phyloP scores from a whole-genome alignment of 2,888 invertebrate genomes.

The Eledone cirrhosa region DNA sequence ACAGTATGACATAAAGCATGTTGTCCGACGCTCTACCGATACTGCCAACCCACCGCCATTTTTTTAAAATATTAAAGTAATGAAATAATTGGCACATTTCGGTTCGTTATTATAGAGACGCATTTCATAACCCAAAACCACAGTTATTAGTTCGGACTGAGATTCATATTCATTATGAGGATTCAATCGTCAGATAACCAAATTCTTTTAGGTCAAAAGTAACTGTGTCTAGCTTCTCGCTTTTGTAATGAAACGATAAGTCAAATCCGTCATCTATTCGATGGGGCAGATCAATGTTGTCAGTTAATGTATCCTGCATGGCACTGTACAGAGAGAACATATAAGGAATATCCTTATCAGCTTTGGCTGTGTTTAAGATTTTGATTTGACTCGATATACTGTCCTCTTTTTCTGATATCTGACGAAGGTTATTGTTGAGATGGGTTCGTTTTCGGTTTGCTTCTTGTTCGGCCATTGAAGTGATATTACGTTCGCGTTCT shows the following conservation, averaged over 20 bases:
- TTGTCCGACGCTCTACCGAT: too few relatives aligned
- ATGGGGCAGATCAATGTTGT: neutral
- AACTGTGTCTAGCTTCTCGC: neutral
- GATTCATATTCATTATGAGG: too few relatives aligned
- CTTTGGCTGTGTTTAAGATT: slow-evolving; percentile 48
- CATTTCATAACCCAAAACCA: too few relatives aligned
- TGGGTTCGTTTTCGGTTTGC: slow-evolving; percentile 53
- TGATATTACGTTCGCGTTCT: slow-evolving; percentile 55
- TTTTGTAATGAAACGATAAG: neutral
- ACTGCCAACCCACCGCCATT: too few relatives aligned
- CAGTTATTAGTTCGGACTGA: too few relatives aligned
- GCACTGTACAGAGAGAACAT: slow-evolving; percentile 54
- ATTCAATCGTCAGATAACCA: neutral
- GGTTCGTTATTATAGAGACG: too few relatives aligned
- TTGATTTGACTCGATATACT: slow-evolving; percentile 45
- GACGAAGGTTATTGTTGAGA: slow-evolving; percentile 49
- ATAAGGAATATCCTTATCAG: slow-evolving; percentile 51
- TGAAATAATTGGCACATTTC: too few relatives aligned
- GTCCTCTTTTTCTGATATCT: slow-evolving; percentile 45
- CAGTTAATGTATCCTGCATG: slow-evolving; percentile 46
- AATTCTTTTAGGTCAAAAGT: neutral
- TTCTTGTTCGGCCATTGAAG: slow-evolving; percentile 52
- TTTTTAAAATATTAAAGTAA: too few relatives aligned
- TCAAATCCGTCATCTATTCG: neutral
- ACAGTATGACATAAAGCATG: too few relatives aligned